phyloP scores from a whole-genome alignment of 1,140 invertebrate species.

The Oncopodura yosiiana region DNA sequence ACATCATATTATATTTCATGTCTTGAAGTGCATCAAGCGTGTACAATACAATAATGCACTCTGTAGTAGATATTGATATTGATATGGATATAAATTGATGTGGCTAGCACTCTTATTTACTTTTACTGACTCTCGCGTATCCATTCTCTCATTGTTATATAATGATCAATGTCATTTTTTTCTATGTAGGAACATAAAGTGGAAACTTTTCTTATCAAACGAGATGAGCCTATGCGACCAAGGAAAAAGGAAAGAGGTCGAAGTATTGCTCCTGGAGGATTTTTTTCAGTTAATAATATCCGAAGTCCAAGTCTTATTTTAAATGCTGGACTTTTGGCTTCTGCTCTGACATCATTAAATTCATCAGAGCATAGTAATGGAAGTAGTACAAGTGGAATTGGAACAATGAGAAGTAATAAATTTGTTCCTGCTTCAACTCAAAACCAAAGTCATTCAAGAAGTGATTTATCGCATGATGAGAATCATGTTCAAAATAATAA shows the following conservation, averaged over 20 bases:
- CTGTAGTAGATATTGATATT: too few species aligned
- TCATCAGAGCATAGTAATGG: conserved; percentile 20
- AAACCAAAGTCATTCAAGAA: conserved; percentile 29
- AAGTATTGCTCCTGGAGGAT: conserved; percentile 25
- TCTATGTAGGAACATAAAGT: conserved; percentile 60
- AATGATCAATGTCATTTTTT: conserved; percentile 5
- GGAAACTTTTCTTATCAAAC: conserved; percentile 86
- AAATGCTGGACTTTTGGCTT: conserved; percentile 30
- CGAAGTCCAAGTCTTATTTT: conserved; percentile 32
- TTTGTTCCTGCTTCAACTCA: conserved; percentile 21
- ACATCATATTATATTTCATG: too few species aligned
- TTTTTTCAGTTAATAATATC: conserved; percentile 9
- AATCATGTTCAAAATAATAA: conserved; percentile 16
- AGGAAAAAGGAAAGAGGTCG: conserved; percentile 41
- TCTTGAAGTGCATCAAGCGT: too few species aligned
- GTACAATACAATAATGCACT: too few species aligned
- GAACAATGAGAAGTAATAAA: conserved; percentile 13
- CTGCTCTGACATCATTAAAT: conserved; percentile 23
- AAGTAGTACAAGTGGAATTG: not conserved
- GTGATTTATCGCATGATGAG: conserved; percentile 15
- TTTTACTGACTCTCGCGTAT: too few species aligned
- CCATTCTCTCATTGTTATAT: too few species aligned
- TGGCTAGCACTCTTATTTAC: too few species aligned
- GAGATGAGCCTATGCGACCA: conserved; percentile 59
- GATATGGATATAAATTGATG: too few species aligned